Conservation (phyloP, 2,797 vertebrate genomes). For the Hydrolagus colliei region DNA sequence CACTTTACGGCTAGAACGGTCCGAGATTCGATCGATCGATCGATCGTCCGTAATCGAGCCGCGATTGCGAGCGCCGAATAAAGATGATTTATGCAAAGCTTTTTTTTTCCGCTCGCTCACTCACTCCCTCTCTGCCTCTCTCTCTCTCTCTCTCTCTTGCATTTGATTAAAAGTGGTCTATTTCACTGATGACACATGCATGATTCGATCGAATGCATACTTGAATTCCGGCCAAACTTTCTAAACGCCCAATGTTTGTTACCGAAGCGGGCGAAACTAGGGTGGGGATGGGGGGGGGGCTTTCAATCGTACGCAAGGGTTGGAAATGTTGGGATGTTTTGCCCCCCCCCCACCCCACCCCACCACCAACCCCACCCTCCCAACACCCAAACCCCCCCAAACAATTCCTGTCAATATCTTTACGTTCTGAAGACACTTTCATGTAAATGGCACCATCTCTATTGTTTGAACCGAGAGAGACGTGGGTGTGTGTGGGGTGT, state of each 20-base stretch:
- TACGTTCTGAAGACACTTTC: no score
- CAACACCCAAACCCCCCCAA: neutral
- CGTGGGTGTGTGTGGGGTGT: no score
- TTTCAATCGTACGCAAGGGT: slow-evolving; percentile 13
- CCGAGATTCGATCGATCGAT: neutral
- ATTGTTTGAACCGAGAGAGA: no score
- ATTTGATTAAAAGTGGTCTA: neutral
- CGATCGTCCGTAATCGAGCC: neutral
- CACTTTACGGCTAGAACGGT: neutral
- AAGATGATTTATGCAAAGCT: neutral
- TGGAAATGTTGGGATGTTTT: neutral
- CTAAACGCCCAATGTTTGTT: neutral
- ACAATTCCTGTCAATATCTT: neutral
- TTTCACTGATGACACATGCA: neutral
- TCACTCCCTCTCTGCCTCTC: no score
- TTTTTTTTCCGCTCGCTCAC: neutral
- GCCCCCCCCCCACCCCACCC: neutral
- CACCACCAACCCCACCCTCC: neutral
- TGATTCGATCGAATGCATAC: slow-evolving; percentile 27
- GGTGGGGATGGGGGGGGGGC: no score
- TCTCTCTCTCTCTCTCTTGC: no score
- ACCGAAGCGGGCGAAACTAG: no score
- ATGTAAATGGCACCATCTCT: no score
- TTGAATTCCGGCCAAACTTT: slow-evolving; percentile 14
- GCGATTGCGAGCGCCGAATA: neutral